Conservation (phyloP, 2,797 vertebrate species). For the Pangasius mekongensis region DNA sequence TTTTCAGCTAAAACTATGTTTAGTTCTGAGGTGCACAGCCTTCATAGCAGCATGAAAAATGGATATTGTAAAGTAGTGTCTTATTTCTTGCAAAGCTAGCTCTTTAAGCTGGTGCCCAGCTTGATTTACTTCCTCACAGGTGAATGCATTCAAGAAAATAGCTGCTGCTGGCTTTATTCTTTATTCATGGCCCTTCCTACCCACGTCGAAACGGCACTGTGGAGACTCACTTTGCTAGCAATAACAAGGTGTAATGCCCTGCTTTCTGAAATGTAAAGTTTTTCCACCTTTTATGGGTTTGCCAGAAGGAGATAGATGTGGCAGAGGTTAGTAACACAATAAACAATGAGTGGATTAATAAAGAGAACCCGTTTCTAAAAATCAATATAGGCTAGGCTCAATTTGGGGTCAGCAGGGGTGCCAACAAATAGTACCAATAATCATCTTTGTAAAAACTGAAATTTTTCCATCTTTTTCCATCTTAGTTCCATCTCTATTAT, state of each 20-base stretch:
- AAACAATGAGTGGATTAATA: neutral
- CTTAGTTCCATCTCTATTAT: neutral
- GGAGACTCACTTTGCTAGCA: constrained; percentile 21
- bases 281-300: neutral
- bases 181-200: constrained; percentile 29
- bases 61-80: constrained; percentile 14
- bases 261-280: constrained; percentile 6
- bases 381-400: neutral
- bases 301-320: neutral
- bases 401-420: neutral
- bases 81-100: constrained; percentile 23
- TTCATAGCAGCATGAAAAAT: constrained; percentile 1
- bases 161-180: constrained; percentile 32
- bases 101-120: constrained; percentile 22
- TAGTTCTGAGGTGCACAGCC: neutral
- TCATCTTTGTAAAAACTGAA: neutral
- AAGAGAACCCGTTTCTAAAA: neutral
- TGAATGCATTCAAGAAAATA: constrained; percentile 29
- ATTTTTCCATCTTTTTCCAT: neutral
- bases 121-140: constrained; percentile 34
- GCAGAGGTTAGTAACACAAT: neutral
- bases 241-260: constrained; percentile 20
- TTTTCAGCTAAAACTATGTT: neutral
- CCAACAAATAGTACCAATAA: neutral
- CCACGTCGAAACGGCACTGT: neutral